Evolutionary conservation across 2,888 invertebrate species (phyloP).

Genomic region (Hemicrepidius hirtus): DNA sequence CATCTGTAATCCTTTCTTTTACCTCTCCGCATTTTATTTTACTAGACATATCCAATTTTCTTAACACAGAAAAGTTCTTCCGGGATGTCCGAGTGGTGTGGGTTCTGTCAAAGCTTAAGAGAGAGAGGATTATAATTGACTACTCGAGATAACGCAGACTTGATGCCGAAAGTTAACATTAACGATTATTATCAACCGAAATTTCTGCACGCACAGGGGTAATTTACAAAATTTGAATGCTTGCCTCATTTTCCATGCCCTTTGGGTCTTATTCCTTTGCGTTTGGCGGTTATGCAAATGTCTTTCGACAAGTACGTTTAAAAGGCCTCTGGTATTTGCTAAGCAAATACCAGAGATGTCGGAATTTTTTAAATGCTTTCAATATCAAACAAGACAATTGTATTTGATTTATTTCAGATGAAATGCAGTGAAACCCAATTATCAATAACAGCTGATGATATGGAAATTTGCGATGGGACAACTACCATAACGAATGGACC

Average conservation of each 20-base stretch:
- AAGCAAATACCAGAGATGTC: constrained; percentile 6
- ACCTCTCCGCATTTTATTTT: neutral
- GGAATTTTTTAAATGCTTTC: neutral
- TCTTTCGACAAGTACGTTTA: constrained; percentile 23
- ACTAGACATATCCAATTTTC: neutral
- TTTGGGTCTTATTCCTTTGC: constrained; percentile 1
- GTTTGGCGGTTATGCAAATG: constrained; percentile 28
- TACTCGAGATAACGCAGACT: constrained; percentile 13
- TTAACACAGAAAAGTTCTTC: neutral
- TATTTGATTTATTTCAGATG: constrained; percentile 43
- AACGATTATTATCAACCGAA: constrained; percentile 28
- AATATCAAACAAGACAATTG: neutral
- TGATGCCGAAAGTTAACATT: constrained; percentile 27
- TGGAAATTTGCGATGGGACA: constrained; percentile 63
- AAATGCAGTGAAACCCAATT: constrained; percentile 62
- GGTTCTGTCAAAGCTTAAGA: neutral
- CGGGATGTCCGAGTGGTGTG: neutral
- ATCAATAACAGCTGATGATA: constrained; percentile 64
- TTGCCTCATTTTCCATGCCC: constrained; percentile 13
- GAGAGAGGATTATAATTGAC: constrained; percentile 19
- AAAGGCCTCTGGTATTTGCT: neutral
- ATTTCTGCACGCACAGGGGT: constrained; percentile 31
- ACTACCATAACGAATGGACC: constrained; percentile 54
- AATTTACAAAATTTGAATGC: constrained; percentile 33
- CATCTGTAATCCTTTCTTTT: neutral